Conservation (phyloP, 2,113 vertebrate genomes). For the Forbesichthys papilliferus region DNA sequence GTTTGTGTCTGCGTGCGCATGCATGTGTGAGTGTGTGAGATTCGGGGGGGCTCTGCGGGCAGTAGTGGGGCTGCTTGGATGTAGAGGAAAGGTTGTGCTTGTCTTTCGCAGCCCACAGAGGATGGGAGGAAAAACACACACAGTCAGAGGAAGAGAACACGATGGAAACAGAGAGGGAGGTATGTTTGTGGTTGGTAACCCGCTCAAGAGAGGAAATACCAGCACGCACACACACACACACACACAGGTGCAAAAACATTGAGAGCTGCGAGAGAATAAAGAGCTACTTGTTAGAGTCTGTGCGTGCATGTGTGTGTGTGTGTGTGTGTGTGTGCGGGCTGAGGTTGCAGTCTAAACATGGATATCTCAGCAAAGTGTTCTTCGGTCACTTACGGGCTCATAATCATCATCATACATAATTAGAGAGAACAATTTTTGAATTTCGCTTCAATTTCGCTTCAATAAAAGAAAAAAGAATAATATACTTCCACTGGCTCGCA, state of each 20-base stretch:
- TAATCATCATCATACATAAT: too few relatives aligned
- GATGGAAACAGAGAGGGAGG: slow-evolving; percentile 69
- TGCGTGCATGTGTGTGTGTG: not conserved
- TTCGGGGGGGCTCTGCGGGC: not conserved
- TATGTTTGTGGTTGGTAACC: slow-evolving; percentile 82
- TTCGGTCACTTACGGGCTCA: too few relatives aligned
- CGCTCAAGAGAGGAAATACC: slow-evolving; percentile 73
- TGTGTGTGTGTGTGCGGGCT: too few relatives aligned
- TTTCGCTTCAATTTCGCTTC: too few relatives aligned
- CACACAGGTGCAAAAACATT: slow-evolving; percentile 71
- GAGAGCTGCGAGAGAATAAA: slow-evolving; percentile 71
- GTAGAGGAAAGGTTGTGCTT: slow-evolving; percentile 72
- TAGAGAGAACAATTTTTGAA: too few relatives aligned
- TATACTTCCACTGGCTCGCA: too few relatives aligned
- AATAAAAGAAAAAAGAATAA: too few relatives aligned
- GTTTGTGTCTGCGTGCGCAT: too few relatives aligned
- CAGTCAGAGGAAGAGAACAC: slow-evolving; percentile 65
- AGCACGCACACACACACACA: slow-evolving; percentile 29
- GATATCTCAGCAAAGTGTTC: too few relatives aligned
- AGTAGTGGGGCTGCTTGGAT: slow-evolving; percentile 29
- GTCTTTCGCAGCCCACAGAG: slow-evolving; percentile 52
- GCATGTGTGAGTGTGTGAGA: slow-evolving; percentile 4
- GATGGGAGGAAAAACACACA: slow-evolving; percentile 44
- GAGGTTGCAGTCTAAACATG: too few relatives aligned
- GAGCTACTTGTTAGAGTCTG: slow-evolving; percentile 72